A percentile compares a stretch with the other conserved stretches of the same genome.
Evolutionary conservation across 1,140 invertebrate species (phyloP).

Genomic region (Euura lappo): DNA sequence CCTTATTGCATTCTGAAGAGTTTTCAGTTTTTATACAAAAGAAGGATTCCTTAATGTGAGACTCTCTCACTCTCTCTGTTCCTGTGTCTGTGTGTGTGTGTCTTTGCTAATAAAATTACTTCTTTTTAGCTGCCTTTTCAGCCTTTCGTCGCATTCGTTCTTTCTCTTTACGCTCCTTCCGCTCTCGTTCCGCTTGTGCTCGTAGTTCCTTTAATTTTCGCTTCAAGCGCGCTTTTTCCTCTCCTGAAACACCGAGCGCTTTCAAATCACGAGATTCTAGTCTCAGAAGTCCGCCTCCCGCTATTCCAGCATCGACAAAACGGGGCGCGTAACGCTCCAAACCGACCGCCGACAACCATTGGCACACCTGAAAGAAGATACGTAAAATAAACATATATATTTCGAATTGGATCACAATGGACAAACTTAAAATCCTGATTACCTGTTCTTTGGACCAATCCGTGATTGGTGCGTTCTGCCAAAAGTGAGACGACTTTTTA

Average conservation of each 20-base stretch:
- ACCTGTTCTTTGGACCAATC: slow-evolving; percentile 91
- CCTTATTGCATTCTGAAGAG: not conserved
- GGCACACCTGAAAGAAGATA: slow-evolving; percentile 72
- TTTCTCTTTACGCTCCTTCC: slow-evolving; percentile 78
- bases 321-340: slow-evolving; percentile 83
- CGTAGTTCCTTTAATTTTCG: slow-evolving; percentile 88
- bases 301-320: slow-evolving; percentile 85
- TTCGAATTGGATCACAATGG: not conserved
- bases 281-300: slow-evolving; percentile 79
- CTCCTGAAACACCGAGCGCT: slow-evolving; percentile 77
- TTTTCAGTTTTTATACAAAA: not conserved
- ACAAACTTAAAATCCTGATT: slow-evolving; percentile 23
- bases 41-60: not conserved
- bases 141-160: slow-evolving; percentile 80
- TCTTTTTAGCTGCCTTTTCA: slow-evolving; percentile 78
- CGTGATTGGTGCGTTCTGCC: slow-evolving; percentile 73
- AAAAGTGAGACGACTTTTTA: slow-evolving; percentile 69
- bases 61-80: too few species aligned
- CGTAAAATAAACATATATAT: slow-evolving; percentile 8
- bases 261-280: slow-evolving; percentile 90
- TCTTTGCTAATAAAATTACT: slow-evolving; percentile 35
- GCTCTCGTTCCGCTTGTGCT: slow-evolving; percentile 79
- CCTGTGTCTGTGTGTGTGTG: too few species aligned
- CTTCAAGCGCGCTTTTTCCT: slow-evolving; percentile 85
- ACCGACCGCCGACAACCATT: slow-evolving; percentile 84